Evolutionary conservation across 2,797 vertebrate genomes (phyloP), one percentile per base, ranked within the genome.

Genomic region (Chromobotia macracanthus): DNA sequence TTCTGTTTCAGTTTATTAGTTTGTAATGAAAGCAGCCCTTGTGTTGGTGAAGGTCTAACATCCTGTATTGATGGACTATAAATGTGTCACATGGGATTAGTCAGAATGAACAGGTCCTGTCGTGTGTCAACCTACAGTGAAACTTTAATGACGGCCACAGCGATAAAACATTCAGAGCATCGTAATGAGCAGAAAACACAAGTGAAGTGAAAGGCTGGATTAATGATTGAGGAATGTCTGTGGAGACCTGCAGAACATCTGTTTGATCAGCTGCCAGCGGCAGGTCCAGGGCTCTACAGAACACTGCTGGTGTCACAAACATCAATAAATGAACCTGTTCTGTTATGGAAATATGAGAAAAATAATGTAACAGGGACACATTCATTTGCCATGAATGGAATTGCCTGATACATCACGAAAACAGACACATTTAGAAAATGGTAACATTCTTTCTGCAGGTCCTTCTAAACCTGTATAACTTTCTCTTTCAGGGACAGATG

Each of bases 101-200:
- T 50, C 56, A 25, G 48, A 70, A 79, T 68, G 61, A 67, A 44
- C 15, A 23, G 41, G 65, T 48, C 50, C 31, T 71, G 60, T 38
- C 28, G 23, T 16, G 15, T 48, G 38, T 72, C 72, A 68, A 53
- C 51, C 51, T 38, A 16, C 50, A 21, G 21, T 38, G 53, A 80
- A 80, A 71, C 67, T 25, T n/a, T n/a, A n/a, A n/a, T n/a, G n/a
- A n/a, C n/a, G 72, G 75, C 69, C 50, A 58, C 64, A 72, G 72
- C 31, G 55, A 65, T 66, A 56, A 70, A 85, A 64, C 41, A 74
- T 53, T 77, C 55, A 63, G 72, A 63, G 60, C 77, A 56, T 60
- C 84, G 86, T 86, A 90, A 90, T 75, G 82, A 87, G 85, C 91
- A 68, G 82, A 87, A 74, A 70, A 82, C 69, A 82, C 85, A 83